Base-by-base conservation (phyloP, 2,113 vertebrate genomes). In the Noctilio leporinus region DNA sequence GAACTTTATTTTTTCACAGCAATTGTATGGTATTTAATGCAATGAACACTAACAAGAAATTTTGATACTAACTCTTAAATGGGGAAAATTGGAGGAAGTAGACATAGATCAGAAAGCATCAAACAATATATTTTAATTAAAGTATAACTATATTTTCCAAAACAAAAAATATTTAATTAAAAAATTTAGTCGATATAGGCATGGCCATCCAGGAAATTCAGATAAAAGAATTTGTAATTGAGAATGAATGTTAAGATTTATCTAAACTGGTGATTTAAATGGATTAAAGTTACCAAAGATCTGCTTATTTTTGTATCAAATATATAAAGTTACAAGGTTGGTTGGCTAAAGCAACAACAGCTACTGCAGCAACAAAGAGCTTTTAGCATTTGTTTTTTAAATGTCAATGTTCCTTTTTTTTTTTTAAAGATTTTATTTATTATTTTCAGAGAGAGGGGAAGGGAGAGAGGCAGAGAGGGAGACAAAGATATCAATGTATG, bases 261-360 rank as follows among this genome's bases (percentile, higher is more conserved):
- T 47, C 59, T 88, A 76, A 93, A 76, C 24, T 69, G 16, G 57
- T 82, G 47, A 40, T 88, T 89, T 85, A 55, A 67, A 38, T 40
- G 59, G 51, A 88, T 91, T 94, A 86, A 80, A 67, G 93, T 89
- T 93, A 65, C 67, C n/a, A 30, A 81, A n/a, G 65, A 94, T 19
- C 72, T 93, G 40, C 57, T 91, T 94, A 78, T 77, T 89, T 93
- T 94, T 67, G 72, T 86, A 26, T 43, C 70, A 67, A 51, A 82
- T 62, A 28, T 96, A 88, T 96, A 40, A 64, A 94, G 72, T 95
- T 96, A 86, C 59, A 89, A 43, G 62, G 30, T 59, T 94, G 72
- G 67, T 75, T 73, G 86, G 12, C 62, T 86, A 59, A 93, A 80
- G 12, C 49, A 65, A 80, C 1, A 84, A 64, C n/a, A 15, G 22